These are phyloP conservation scores for Grapholita molesta DNA, from an alignment of 1,140 invertebrate species.

Conservation along the genomic window DNA sequence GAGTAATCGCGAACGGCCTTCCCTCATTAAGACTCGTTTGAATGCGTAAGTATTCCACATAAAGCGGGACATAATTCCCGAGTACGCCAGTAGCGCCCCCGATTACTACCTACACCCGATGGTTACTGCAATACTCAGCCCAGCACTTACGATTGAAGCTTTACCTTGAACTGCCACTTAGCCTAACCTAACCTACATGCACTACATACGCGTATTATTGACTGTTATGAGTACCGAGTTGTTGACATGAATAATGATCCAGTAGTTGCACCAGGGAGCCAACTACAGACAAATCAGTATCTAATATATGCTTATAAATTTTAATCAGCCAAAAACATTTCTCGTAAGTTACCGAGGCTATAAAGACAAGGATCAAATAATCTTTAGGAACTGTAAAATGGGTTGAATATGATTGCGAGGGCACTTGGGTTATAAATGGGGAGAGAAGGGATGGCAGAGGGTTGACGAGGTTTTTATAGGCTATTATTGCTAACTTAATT, in stretches of 20 bases:
- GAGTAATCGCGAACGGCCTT: conserved; percentile 7
- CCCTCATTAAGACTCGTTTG: conserved; percentile 9
- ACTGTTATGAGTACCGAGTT: conserved; percentile 8
- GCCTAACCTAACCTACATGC: conserved; percentile 7
- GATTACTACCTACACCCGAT: neutral
- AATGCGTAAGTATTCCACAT: conserved; percentile 30
- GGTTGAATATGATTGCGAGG: too few relatives aligned
- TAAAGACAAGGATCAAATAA: too few relatives aligned
- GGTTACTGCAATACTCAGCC: conserved; percentile 34
- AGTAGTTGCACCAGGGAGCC: too few relatives aligned
- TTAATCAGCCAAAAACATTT: too few relatives aligned
- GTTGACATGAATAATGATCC: neutral
- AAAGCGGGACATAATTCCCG: conserved; percentile 51
- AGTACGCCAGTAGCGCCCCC: neutral
- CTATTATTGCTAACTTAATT: too few relatives aligned
- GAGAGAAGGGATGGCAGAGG: too few relatives aligned
- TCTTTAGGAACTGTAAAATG: too few relatives aligned
- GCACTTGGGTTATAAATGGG: too few relatives aligned
- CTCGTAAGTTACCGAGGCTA: too few relatives aligned
- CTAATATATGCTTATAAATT: too few relatives aligned
- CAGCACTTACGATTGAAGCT: conserved; percentile 13
- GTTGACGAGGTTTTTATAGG: too few relatives aligned
- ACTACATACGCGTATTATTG: conserved; percentile 12
- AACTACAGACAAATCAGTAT: too few relatives aligned
- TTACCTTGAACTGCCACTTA: conserved; percentile 15